Percentiles rank a stretch among this genome's conserved stretches.
Conservation (phyloP, 2,113 vertebrate species). For the Capreolus pygargus region DNA sequence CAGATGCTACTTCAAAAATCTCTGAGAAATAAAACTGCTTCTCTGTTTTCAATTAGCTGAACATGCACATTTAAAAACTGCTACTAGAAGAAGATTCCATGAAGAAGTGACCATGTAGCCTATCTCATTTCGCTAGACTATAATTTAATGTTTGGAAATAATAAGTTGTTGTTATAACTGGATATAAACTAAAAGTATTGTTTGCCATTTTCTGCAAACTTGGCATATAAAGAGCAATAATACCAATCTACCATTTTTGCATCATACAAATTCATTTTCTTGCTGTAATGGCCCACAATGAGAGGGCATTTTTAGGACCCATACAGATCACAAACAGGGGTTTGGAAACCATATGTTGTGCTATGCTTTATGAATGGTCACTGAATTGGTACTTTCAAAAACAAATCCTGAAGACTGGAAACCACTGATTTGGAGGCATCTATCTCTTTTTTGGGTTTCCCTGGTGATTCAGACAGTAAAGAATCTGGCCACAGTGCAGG, state of each 20-base stretch:
- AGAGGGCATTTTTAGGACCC: background rate
- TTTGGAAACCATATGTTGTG: slow-evolving; percentile 36
- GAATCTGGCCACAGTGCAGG: background rate
- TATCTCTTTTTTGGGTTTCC: background rate
- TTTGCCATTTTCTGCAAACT: slow-evolving; percentile 48
- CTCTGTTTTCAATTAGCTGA: slow-evolving; percentile 61
- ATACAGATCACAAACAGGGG: slow-evolving; percentile 25
- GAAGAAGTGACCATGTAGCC: slow-evolving; percentile 43
- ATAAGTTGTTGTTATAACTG: slow-evolving; percentile 44
- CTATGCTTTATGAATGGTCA: background rate
- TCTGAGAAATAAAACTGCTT: background rate
- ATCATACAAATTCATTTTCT: slow-evolving; percentile 28
- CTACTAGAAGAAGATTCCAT: slow-evolving; percentile 41
- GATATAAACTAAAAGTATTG: slow-evolving; percentile 51
- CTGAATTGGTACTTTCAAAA: background rate
- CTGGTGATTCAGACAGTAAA: background rate
- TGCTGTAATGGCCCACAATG: slow-evolving; percentile 7
- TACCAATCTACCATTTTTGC: slow-evolving; percentile 32
- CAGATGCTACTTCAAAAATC: slow-evolving; percentile 26
- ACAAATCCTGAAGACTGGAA: background rate
- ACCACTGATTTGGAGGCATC: background rate
- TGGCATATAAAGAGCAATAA: slow-evolving; percentile 51
- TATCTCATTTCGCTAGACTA: slow-evolving; percentile 60
- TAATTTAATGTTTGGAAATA: slow-evolving; percentile 68
- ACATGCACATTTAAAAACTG: slow-evolving; percentile 56